These are phyloP conservation scores for Eueremaeus valkanovi DNA, from an alignment of 2,888 invertebrate species.

Conservation along the genomic window DNA sequence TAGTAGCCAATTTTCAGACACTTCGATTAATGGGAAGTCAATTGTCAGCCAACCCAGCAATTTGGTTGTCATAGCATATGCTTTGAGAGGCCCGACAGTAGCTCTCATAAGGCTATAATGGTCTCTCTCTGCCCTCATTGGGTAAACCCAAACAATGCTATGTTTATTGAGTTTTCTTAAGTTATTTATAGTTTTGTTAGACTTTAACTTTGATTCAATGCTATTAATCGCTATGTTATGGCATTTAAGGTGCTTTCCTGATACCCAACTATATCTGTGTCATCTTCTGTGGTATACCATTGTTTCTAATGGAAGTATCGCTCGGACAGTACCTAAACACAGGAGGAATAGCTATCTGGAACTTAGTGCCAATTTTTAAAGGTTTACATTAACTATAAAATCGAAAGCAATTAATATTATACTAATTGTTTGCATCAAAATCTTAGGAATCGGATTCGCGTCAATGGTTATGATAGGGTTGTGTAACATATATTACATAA, in stretches of 20 bases:
- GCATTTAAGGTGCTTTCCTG: conserved; percentile 74
- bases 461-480: conserved; percentile 47
- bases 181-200: not conserved
- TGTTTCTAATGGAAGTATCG: conserved; percentile 93
- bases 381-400: conserved; percentile 58
- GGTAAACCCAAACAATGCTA: conserved; percentile 20
- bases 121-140: not conserved
- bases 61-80: not conserved
- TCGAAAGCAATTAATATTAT: too few species aligned
- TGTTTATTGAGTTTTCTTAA: not conserved
- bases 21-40: not conserved
- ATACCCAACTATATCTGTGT: conserved; percentile 90
- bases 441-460: conserved; percentile 47
- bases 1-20: conserved; percentile 1
- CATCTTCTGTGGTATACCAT: conserved; percentile 81
- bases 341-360: conserved; percentile 89
- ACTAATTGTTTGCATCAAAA: not conserved
- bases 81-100: not conserved
- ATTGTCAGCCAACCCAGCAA: not conserved
- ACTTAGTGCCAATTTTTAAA: conserved; percentile 82
- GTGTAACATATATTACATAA: conserved; percentile 47
- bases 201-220: not conserved
- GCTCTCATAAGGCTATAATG: not conserved
- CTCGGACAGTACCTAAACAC: conserved; percentile 88
- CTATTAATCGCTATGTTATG: not conserved